phyloP scores from a whole-genome alignment of 2,797 vertebrate species.

The Pterois miles region DNA sequence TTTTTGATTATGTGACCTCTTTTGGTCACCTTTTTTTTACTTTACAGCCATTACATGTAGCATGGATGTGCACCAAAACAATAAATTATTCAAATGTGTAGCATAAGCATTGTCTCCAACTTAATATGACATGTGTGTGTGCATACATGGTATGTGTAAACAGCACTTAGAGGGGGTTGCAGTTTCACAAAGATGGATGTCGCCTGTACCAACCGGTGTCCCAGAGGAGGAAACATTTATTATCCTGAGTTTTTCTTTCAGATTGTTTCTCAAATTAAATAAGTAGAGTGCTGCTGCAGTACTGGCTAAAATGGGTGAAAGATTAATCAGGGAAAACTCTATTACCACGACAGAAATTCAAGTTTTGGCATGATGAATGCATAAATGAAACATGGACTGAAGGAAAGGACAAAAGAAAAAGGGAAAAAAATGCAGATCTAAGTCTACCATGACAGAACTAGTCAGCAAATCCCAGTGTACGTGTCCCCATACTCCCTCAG shows the following conservation, averaged over 20 bases:
- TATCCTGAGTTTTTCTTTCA: slow-evolving; percentile 72
- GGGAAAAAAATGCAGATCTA: slow-evolving; percentile 17
- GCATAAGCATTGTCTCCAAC: neutral
- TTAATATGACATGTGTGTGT: slow-evolving; percentile 55
- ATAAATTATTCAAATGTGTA: slow-evolving; percentile 21
- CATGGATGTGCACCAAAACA: neutral
- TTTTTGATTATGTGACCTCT: slow-evolving; percentile 19
- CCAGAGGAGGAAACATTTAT: slow-evolving; percentile 80
- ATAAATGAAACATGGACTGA: slow-evolving; percentile 64
- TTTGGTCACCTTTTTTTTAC: neutral
- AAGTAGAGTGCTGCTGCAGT: slow-evolving; percentile 68
- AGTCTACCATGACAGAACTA: slow-evolving; percentile 61
- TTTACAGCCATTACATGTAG: neutral
- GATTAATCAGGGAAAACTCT: slow-evolving; percentile 83
- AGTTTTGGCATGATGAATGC: slow-evolving; percentile 75
- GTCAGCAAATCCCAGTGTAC: slow-evolving; percentile 73
- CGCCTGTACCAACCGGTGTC: slow-evolving; percentile 51
- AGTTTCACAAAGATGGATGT: slow-evolving; percentile 72
- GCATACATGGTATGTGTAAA: slow-evolving; percentile 41
- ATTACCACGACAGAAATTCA: slow-evolving; percentile 81
- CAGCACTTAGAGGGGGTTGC: slow-evolving; percentile 29
- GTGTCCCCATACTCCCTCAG: slow-evolving; percentile 53
- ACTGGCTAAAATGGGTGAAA: slow-evolving; percentile 71
- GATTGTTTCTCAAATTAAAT: slow-evolving; percentile 83
- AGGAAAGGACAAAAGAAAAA: slow-evolving; percentile 50